Conservation (phyloP, 2,797 vertebrate species). For the Pantherophis alleghaniensis region DNA sequence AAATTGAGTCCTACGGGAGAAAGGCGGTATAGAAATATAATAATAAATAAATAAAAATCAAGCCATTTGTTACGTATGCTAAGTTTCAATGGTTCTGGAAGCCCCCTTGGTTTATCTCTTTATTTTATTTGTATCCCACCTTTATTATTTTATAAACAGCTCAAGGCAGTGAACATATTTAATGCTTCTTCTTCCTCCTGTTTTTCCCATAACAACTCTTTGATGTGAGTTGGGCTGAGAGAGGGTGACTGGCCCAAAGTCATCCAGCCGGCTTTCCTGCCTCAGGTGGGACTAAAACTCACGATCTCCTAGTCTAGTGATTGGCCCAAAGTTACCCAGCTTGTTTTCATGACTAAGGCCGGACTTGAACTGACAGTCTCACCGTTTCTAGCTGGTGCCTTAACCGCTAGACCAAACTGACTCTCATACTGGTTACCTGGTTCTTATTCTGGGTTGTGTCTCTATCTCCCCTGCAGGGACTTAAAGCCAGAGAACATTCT, state of each 20-base stretch:
- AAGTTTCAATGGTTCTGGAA: not conserved
- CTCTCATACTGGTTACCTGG: not conserved
- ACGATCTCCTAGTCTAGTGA: not conserved
- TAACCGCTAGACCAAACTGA: not conserved
- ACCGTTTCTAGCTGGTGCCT: not conserved
- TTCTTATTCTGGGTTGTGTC: not conserved
- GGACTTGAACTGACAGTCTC: not conserved
- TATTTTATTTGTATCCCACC: not conserved
- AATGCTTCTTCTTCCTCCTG: not conserved
- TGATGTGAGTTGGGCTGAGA: not conserved
- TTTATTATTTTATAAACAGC: not conserved
- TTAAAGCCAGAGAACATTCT: constrained; percentile 68
- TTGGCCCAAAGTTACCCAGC: not conserved
- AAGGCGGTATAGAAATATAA: no score
- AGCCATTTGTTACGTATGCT: not conserved
- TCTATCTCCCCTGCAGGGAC: constrained; percentile 47
- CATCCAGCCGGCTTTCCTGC: not conserved
- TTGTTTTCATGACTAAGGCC: not conserved
- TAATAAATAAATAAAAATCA: not conserved
- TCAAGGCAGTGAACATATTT: not conserved
- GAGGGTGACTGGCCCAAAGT: not conserved
- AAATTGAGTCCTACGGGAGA: no score
- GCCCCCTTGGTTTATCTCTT: not conserved
- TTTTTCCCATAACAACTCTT: not conserved
- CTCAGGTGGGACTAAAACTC: not conserved